These are phyloP conservation scores for Myzus persicae DNA, from an alignment of 1,140 invertebrate genomes.

Conservation along the genomic window DNA sequence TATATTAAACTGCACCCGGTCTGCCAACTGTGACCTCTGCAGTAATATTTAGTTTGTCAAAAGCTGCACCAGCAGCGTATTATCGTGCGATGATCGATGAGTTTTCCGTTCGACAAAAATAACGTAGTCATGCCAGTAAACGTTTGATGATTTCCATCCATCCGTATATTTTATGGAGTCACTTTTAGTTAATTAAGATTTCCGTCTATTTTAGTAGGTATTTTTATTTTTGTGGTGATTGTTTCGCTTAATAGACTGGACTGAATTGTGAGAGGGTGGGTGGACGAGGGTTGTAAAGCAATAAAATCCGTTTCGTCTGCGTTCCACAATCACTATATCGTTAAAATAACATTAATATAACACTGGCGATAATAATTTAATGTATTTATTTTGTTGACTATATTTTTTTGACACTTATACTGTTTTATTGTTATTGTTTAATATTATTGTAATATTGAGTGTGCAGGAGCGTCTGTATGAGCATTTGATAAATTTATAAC, in stretches of 20 bases:
- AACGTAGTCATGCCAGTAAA: background rate
- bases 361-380: background rate
- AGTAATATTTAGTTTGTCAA: background rate
- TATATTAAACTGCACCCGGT: background rate
- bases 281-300: background rate
- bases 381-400: background rate
- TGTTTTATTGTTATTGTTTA: background rate
- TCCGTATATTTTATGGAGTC: background rate
- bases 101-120: background rate
- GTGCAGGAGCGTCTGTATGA: background rate
- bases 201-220: background rate
- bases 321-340: background rate
- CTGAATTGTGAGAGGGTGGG: background rate
- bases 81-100: background rate
- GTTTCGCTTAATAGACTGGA: background rate
- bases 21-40: background rate
- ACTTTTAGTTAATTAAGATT: background rate
- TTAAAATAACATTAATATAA: background rate
- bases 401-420: background rate
- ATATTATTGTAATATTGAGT: background rate
- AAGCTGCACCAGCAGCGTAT: background rate
- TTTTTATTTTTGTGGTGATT: background rate
- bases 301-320: background rate
- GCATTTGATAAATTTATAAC: background rate
- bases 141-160: background rate